These are phyloP conservation scores for Elegia similella DNA, from an alignment of 2,888 invertebrate genomes.

Conservation along the genomic window DNA sequence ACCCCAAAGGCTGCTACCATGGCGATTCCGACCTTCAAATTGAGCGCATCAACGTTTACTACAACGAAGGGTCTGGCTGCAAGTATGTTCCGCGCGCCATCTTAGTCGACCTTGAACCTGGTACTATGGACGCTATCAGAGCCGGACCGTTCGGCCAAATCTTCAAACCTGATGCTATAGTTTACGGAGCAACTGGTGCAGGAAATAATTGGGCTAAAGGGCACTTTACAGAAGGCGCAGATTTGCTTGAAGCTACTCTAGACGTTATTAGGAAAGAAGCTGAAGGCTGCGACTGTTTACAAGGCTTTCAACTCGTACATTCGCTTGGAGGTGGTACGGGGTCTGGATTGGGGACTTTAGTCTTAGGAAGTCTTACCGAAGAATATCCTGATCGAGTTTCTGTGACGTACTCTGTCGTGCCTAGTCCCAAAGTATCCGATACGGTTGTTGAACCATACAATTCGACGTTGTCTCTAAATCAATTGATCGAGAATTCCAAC, in stretches of 20 bases:
- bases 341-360: constrained; percentile 86
- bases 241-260: constrained; percentile 81
- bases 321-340: constrained; percentile 89
- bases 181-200: constrained; percentile 82
- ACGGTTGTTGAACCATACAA: constrained; percentile 86
- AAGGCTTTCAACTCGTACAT: constrained; percentile 84
- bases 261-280: constrained; percentile 82
- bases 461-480: constrained; percentile 84
- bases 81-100: constrained; percentile 66
- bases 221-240: constrained; percentile 85
- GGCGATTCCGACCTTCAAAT: constrained; percentile 87
- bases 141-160: constrained; percentile 84
- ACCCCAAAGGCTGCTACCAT: constrained; percentile 76
- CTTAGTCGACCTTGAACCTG: constrained; percentile 63
- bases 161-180: constrained; percentile 87
- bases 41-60: constrained; percentile 88
- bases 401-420: constrained; percentile 85
- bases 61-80: constrained; percentile 82
- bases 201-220: constrained; percentile 84
- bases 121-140: constrained; percentile 84
- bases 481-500: constrained; percentile 86
- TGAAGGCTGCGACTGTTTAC: constrained; percentile 85
- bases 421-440: constrained; percentile 88
- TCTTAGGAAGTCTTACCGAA: constrained; percentile 85
- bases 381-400: constrained; percentile 88